Evolutionary conservation across 92 coral and sea anemone species (phyloP).

Genomic region (Pocillopora grandis): DNA sequence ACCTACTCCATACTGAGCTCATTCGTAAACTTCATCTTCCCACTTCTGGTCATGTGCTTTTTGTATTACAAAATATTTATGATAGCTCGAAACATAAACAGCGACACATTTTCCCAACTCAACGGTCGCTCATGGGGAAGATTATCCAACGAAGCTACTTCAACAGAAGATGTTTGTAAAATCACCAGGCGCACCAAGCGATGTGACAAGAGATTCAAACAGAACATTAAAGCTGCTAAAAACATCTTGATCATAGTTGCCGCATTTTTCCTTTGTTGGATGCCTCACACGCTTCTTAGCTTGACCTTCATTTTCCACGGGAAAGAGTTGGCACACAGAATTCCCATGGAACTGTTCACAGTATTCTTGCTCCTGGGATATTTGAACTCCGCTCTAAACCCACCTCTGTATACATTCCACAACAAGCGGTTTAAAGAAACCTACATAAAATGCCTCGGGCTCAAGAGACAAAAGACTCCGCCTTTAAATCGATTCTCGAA

Average conservation of each 20-base stretch:
- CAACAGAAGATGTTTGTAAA: not conserved
- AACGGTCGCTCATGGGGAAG: not conserved
- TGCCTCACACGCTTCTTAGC: constrained; percentile 75
- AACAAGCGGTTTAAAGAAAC: constrained; percentile 78
- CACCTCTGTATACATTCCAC: constrained; percentile 85
- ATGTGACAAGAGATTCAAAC: constrained; percentile 55
- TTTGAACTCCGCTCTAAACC: constrained; percentile 87
- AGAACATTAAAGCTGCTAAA: constrained; percentile 76
- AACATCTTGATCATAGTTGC: constrained; percentile 71
- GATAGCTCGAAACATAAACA: constrained; percentile 60
- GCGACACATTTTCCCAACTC: not conserved
- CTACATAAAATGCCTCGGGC: constrained; percentile 57
- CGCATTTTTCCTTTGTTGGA: constrained; percentile 83
- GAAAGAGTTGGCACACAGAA: not conserved
- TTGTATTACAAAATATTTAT: constrained; percentile 72
- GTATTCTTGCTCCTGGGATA: constrained; percentile 74
- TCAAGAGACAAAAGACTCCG: not conserved
- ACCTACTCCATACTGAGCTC: constrained; percentile 85
- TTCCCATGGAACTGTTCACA: constrained; percentile 45
- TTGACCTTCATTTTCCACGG: constrained; percentile 31
- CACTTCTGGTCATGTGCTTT: constrained; percentile 73
- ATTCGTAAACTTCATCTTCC: constrained; percentile 81
- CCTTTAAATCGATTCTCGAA: constrained; percentile 24
- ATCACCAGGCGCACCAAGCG: constrained; percentile 15
- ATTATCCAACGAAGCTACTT: not conserved